Evolutionary conservation across 2,888 invertebrate genomes (phyloP), one percentile per base, ranked within the genome.

Genomic region (Elegia similella): DNA sequence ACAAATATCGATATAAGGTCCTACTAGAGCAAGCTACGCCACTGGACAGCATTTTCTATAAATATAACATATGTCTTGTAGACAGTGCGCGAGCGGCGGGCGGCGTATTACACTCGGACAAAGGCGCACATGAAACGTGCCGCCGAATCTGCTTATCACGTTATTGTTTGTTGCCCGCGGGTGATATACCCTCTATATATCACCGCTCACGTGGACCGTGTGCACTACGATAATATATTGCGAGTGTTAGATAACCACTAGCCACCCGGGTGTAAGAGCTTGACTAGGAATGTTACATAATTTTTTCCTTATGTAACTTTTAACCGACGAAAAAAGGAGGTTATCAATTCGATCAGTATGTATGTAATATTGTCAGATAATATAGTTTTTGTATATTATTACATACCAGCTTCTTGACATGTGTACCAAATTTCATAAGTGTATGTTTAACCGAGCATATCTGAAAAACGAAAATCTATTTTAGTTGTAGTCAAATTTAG

Each of bases 61-160:
- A 23, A 23, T 3, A 23, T 3, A 23, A 23, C 23, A 23, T 23
- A 3, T 23, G 23, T 23, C 23, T 23, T 23, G 23, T 42, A 42
- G 29, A 8, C 23, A 7, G 29, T 15, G 42, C n/a, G 13, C 15
- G 42, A 6, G 42, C 23, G 34, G 66, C 71, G 70, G 59, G 66
- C 56, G 60, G 56, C 59, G 64, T 84, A 84, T 86, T 82, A 86
- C 68, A 70, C 75, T 78, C 76, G 82, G 84, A 87, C 87, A 89
- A 89, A 90, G 86, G 85, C 78, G 71, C 60, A 86, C 86, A 84
- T 89, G 76, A 90, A 89, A 89, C 72, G 82, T 63, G 78, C 89
- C 90, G 90, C 82, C 84, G 80, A 85, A 86, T 86, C 86, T 84
- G 73, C 87, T 88, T 89, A 90, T 89, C 89, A 75, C 80, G 77